Evolutionary conservation across 1,140 invertebrate species (phyloP).

Genomic region (Megalonaias nervosa): DNA sequence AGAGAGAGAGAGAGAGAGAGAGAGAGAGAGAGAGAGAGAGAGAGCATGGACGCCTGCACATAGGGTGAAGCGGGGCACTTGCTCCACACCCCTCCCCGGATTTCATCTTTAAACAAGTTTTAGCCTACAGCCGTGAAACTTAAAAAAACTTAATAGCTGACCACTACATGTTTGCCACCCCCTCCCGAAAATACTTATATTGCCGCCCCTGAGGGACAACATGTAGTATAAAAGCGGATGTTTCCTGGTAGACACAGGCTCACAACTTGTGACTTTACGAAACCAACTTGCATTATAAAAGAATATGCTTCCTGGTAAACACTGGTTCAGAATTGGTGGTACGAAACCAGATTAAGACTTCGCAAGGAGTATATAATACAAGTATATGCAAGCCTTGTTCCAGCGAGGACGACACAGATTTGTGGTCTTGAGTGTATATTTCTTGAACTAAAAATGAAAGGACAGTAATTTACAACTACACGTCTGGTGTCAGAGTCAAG

Average conservation of each 20-base stretch:
- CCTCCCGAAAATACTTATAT: too few relatives aligned
- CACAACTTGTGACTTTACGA: neutral
- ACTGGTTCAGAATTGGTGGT: neutral
- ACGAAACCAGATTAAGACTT: neutral
- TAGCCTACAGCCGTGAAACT: too few relatives aligned
- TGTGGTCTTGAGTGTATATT: neutral
- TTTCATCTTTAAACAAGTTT: too few relatives aligned
- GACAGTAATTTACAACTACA: constrained; percentile 1
- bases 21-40: constrained; percentile 26
- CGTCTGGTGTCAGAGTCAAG: too few relatives aligned
- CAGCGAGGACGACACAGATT: neutral
- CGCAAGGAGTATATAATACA: too few relatives aligned
- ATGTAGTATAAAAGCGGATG: neutral
- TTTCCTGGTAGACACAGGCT: neutral
- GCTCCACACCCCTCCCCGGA: neutral
- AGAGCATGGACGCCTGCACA: too few relatives aligned
- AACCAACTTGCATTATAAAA: neutral
- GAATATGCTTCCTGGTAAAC: neutral
- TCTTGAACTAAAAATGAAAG: neutral
- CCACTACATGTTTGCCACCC: too few relatives aligned
- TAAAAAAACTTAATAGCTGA: too few relatives aligned
- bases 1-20: constrained; percentile 31
- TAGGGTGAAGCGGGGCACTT: neutral
- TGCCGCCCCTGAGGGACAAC: too few relatives aligned
- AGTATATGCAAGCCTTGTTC: neutral